Conservation (phyloP, 2,797 vertebrate genomes). For the Sphenopsis melanotis region DNA sequence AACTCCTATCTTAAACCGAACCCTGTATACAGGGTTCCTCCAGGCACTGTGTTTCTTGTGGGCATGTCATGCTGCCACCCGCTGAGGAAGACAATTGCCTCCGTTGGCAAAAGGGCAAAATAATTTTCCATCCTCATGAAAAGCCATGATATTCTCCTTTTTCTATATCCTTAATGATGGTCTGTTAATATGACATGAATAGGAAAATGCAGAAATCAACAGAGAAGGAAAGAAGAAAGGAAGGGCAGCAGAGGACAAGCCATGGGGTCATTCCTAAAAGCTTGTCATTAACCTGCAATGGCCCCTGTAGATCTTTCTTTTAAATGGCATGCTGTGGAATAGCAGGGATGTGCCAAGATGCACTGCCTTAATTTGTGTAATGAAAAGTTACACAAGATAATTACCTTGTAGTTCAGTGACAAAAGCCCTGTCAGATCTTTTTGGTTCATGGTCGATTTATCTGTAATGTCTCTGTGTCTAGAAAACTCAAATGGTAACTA, state of each 20-base stretch:
- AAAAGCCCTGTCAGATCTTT: conserved; percentile 35
- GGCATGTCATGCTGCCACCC: neutral
- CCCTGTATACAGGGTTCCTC: fast-evolving
- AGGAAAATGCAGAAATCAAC: neutral
- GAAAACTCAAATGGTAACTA: conserved; percentile 31
- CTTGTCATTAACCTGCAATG: neutral
- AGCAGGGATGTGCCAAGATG: conserved; percentile 12
- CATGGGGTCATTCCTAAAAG: neutral
- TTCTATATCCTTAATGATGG: neutral
- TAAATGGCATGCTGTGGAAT: neutral
- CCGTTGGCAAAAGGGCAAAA: neutral
- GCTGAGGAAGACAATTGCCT: neutral
- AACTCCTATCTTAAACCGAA: neutral
- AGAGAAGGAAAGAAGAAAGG: neutral
- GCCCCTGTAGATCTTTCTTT: neutral
- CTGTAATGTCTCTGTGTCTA: neutral
- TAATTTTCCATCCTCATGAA: neutral
- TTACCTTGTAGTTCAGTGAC: conserved; percentile 42
- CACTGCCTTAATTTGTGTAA: conserved; percentile 35
- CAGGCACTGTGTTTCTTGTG: neutral
- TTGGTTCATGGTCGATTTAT: neutral
- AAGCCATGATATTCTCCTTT: neutral
- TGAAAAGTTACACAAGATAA: conserved; percentile 39
- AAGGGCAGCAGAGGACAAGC: neutral
- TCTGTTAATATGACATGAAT: neutral